Conservation (phyloP, 2,888 invertebrate species). For the Amiota mariae region DNA sequence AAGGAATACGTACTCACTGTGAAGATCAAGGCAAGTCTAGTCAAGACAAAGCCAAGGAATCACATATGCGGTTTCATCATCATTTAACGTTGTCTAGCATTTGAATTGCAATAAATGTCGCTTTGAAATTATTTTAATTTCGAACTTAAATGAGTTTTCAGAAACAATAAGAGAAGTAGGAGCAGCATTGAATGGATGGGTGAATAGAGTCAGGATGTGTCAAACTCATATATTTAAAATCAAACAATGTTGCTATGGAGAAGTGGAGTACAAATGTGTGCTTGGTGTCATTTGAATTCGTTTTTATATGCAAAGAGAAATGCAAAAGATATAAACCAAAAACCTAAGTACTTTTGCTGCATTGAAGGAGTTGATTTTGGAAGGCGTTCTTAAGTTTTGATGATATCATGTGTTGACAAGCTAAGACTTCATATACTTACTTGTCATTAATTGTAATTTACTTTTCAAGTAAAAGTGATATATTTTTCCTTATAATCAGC, state of each 20-base stretch:
- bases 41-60: too few relatives aligned
- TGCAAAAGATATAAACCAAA: slow-evolving; percentile 47
- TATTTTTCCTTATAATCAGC: too few relatives aligned
- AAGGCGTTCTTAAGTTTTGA: too few relatives aligned
- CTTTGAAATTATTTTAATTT: slow-evolving; percentile 51
- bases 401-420: too few relatives aligned
- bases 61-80: neutral
- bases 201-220: neutral
- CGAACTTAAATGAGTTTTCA: slow-evolving; percentile 49
- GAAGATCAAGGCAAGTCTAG: neutral
- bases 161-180: neutral
- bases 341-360: slow-evolving; percentile 45
- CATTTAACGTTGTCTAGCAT: neutral
- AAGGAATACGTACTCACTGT: neutral
- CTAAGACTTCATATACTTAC: too few relatives aligned
- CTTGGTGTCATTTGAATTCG: too few relatives aligned
- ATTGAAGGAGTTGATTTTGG: too few relatives aligned
- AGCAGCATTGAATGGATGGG: slow-evolving; percentile 14
- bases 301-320: too few relatives aligned
- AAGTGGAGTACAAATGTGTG: too few relatives aligned
- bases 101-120: slow-evolving; percentile 10
- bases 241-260: neutral
- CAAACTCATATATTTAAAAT: neutral
- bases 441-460: too few relatives aligned
- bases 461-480: too few relatives aligned